Conservation (phyloP, 2,113 vertebrate species). For the cattle (Bos taurus) region DNA sequence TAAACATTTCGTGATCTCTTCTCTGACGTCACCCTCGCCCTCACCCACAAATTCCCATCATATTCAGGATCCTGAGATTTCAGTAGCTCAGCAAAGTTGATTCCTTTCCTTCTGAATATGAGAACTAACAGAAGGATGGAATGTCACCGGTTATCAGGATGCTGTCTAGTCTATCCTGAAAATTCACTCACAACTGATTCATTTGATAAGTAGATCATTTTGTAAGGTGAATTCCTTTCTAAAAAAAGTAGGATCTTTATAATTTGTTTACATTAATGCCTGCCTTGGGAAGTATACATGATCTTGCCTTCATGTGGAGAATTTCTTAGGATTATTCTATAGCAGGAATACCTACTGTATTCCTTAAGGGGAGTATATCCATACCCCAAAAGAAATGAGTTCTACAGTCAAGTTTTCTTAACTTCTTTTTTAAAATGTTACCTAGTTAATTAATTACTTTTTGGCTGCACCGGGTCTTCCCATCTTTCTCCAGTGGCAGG, state of each 20-base stretch:
- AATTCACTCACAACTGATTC: background rate
- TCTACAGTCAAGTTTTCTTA: background rate
- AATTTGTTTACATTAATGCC: background rate
- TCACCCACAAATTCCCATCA: background rate
- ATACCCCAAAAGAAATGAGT: background rate
- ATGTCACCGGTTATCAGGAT: too few species aligned
- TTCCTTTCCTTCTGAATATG: background rate
- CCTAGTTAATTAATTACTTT: background rate
- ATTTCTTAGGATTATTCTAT: background rate
- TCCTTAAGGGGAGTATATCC: background rate
- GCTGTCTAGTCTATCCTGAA: background rate
- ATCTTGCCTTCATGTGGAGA: background rate
- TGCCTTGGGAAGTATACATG: background rate
- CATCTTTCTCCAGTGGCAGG: too few species aligned
- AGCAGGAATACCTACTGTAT: background rate
- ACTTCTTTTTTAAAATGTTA: background rate
- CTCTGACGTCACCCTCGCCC: background rate
- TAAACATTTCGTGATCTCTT: background rate
- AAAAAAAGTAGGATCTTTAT: background rate
- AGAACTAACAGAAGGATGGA: background rate
- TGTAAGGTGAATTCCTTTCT: background rate
- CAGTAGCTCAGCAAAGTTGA: background rate
- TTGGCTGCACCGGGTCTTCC: background rate
- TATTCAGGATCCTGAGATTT: background rate
- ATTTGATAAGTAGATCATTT: background rate